Evolutionary conservation across 64 coral and sea anemone genomes (phyloP), one percentile per base, ranked within the genome.

Genomic region (Pachyseris speciosa): DNA sequence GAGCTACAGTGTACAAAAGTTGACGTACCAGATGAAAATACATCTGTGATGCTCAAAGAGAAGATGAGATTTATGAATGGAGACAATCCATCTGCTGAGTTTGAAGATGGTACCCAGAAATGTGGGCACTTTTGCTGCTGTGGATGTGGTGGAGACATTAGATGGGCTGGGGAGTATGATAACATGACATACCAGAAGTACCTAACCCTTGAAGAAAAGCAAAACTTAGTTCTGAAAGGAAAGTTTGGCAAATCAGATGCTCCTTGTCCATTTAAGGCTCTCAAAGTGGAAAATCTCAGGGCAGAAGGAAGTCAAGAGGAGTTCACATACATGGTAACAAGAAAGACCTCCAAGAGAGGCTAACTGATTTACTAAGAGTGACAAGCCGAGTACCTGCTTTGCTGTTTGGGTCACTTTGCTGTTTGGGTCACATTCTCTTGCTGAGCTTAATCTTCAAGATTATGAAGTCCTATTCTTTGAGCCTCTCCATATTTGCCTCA

Each of bases 21-120:
- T 24, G 13, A 55, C 3, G 29, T 36, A 1, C 42, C n/a, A 77
- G 28, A 7, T 16, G 26, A 53, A 52, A 30, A 2, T 30, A 27
- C 13, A 77, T 1, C 13, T 6, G 27, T 30, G 9, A 3, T 5
- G 8, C 11, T 77, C 16, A 53, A 24, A 52, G 57, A 89, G 5
- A 67, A 44, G 24, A 78, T 89, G 86, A 44, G 55, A 24, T 74
- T 76, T 3, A 49, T 76, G 71, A 89, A 78, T 45, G 72, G 86
- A 15, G 39, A 89, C 24, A 64, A 64, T n/a, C 72, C 57, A 43
- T 9, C 71, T 47, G 50, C 36, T 27, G 33, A 89, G 20, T 78
- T 63, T 61, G 73, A 89, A 64, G 36, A 25, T 66, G 86, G 17
- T 8, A 89, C 45, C 4, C 52, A 89, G 55, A 45, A 48, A 15